phyloP scores from a whole-genome alignment of 2,888 invertebrate genomes.

The Cephus runcator region DNA sequence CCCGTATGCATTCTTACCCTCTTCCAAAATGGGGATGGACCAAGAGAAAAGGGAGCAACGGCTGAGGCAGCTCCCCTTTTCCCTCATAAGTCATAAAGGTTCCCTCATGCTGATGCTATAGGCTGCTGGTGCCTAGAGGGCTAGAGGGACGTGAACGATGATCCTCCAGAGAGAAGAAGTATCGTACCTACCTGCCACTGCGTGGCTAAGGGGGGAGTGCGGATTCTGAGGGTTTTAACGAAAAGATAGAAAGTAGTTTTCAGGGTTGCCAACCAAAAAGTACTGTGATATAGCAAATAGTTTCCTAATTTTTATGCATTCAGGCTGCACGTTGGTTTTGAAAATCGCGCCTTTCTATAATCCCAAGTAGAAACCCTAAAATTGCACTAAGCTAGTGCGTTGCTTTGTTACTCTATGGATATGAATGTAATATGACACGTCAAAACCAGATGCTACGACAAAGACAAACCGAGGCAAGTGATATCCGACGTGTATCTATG shows the following conservation, averaged over 20 bases:
- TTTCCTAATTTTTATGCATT: background rate
- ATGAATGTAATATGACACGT: too few relatives aligned
- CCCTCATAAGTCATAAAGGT: slow-evolving; percentile 45
- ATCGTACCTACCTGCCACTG: background rate
- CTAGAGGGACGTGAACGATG: slow-evolving; percentile 38
- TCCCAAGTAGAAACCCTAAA: background rate
- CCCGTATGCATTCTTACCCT: slow-evolving; percentile 19
- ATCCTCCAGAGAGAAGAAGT: slow-evolving; percentile 34
- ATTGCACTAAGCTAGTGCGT: background rate
- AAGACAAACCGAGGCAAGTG: background rate
- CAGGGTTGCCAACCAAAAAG: background rate
- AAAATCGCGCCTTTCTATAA: background rate
- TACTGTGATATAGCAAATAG: background rate
- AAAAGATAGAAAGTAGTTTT: background rate
- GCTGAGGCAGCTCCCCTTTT: slow-evolving; percentile 28
- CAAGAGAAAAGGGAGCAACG: slow-evolving; percentile 11
- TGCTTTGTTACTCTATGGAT: background rate
- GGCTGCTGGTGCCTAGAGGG: slow-evolving; percentile 6
- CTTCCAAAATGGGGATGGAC: slow-evolving; percentile 1
- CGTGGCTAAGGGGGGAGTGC: background rate
- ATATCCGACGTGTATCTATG: background rate
- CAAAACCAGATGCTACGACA: background rate
- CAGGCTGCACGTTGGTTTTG: background rate
- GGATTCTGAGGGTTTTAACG: background rate
- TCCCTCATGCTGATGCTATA: slow-evolving; percentile 21